phyloP scores from a whole-genome alignment of 2,113 vertebrate species.

The Crotophaga sulcirostris region DNA sequence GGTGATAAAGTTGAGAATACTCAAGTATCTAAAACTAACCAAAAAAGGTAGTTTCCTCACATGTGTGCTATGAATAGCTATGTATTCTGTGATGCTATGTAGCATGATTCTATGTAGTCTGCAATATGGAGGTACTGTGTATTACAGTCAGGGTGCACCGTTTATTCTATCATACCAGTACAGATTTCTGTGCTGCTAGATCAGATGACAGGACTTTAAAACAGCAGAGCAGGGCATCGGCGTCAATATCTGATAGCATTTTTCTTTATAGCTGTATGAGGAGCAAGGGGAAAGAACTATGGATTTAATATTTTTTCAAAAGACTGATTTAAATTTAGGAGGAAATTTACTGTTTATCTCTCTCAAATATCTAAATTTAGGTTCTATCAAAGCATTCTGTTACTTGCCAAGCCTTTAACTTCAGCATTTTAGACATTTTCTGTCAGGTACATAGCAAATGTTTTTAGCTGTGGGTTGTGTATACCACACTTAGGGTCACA shows the following conservation, averaged over 20 bases:
- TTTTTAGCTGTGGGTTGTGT: neutral
- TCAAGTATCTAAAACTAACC: neutral
- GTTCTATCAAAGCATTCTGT: neutral
- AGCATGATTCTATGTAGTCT: neutral
- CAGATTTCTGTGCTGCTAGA: neutral
- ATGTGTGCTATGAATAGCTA: fast-evolving
- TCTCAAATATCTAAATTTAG: neutral
- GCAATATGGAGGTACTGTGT: neutral
- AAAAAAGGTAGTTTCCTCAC: neutral
- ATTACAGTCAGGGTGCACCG: neutral
- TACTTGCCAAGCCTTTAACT: neutral
- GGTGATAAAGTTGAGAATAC: neutral
- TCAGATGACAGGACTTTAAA: neutral
- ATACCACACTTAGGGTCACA: neutral
- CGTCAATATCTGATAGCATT: neutral
- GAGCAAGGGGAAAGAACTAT: neutral
- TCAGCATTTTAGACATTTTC: neutral
- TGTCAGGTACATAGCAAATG: neutral
- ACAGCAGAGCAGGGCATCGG: neutral
- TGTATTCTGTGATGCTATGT: neutral
- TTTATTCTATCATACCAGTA: neutral
- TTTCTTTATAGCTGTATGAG: neutral
- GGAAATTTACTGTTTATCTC: neutral
- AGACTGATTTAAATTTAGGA: neutral
- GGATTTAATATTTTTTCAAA: neutral